These are phyloP conservation scores for Helicolenus hilgendorfi DNA, from an alignment of 2,797 vertebrate species.

Conservation along the genomic window DNA sequence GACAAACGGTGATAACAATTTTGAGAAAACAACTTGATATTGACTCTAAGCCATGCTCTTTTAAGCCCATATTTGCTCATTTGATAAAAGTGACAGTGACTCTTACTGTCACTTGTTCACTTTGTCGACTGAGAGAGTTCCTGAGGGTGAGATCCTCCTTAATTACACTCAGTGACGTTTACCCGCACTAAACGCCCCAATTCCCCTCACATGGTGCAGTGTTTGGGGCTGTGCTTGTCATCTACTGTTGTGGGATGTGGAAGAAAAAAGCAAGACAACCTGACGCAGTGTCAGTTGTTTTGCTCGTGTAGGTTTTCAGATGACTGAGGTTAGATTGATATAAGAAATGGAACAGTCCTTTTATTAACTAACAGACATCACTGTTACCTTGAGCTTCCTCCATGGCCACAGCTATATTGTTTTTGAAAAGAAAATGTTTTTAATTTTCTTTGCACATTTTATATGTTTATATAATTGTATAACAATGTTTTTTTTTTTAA, in stretches of 20 bases:
- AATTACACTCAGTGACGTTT: constrained; percentile 78
- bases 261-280: constrained; percentile 1
- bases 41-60: constrained; percentile 79
- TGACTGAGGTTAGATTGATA: constrained; percentile 1
- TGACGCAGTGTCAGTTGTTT: neutral
- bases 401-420: neutral
- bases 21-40: constrained; percentile 79
- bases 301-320: neutral
- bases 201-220: constrained; percentile 23
- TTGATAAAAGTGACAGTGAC: constrained; percentile 70
- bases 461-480: neutral
- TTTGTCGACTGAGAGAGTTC: constrained; percentile 68
- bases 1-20: constrained; percentile 81
- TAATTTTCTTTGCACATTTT: neutral
- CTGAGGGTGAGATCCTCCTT: constrained; percentile 75
- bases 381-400: neutral
- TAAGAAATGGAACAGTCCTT: neutral
- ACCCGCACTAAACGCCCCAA: constrained; percentile 31
- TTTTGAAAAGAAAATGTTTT: neutral
- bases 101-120: constrained; percentile 77
- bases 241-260: constrained; percentile 31
- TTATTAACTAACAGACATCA: neutral
- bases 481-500: neutral
- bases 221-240: constrained; percentile 46
- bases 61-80: constrained; percentile 73